Evolutionary conservation across 92 coral and sea anemone species (phyloP), one percentile per base, ranked within the genome.

Genomic region (Parazoanthus atlanticus): DNA sequence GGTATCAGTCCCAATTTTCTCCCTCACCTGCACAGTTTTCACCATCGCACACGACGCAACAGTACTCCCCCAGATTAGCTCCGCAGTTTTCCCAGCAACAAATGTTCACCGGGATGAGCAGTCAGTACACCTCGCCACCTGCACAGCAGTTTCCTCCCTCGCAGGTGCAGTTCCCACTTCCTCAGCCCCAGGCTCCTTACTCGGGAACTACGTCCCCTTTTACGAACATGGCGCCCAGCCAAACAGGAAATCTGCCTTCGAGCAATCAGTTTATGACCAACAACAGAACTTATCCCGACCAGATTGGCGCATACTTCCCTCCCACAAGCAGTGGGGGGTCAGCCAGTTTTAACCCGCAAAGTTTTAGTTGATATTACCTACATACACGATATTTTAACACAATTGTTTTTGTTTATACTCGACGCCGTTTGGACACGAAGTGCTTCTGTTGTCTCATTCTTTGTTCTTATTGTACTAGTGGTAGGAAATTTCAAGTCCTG

Each of bases 41-140:
- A 11, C 87, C 87, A 43, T 84, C 87, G 3, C 66, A 70, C 77
- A 67, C 86, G 38, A 29, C 78, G 38, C 86, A 83, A 54, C 86
- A 83, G 77, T 83, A 65, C 64, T 83, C 86, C 33, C 87, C 87
- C 11, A 84, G 87, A 71, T 11, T 84, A 52, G 67, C 33, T n/a
- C 87, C 41, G 87, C 87, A 38, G 66, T 84, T 84, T 67, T 46
- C 87, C 6, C 87, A 70, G 87, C 87, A 84, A 23, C 87, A 84
- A 70, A 84, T 84, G 78, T 84, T 84, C 33, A 19, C 87, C 28
- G 87, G 78, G 43, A 38, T 84, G 87, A 84, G 66, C 87, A 84
- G 78, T 30, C 87, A 84, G 66, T 84, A 84, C 78, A 70, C 87
- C 28, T 70, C 87, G 12, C 46, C 87, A 41, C 41, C 87, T 84